Conservation (phyloP, 2,113 vertebrate genomes). For the Phylloscopus trochiloides region DNA sequence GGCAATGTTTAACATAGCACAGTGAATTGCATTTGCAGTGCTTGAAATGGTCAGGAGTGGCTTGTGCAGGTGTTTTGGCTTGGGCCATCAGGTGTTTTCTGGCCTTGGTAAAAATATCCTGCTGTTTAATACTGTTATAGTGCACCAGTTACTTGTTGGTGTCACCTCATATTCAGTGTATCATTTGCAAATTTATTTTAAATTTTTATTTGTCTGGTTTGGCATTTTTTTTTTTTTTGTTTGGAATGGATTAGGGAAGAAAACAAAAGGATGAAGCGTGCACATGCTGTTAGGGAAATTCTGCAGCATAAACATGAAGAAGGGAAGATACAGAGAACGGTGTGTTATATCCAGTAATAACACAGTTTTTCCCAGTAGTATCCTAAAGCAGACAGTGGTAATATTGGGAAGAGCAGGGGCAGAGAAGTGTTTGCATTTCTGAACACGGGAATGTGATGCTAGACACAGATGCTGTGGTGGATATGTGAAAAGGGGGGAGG, state of each 20-base stretch:
- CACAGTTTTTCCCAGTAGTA: neutral
- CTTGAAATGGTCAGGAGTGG: neutral
- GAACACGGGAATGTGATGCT: neutral
- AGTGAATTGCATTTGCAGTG: neutral
- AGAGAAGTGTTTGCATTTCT: neutral
- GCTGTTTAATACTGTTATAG: neutral
- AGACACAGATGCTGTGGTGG: neutral
- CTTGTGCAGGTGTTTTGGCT: neutral
- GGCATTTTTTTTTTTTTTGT: neutral
- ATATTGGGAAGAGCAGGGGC: neutral
- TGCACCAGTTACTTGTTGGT: neutral
- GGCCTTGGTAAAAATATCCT: neutral
- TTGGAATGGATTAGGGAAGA: neutral
- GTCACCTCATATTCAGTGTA: neutral
- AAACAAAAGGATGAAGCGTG: fast-evolving
- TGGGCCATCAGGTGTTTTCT: neutral
- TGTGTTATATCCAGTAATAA: neutral
- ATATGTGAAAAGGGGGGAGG: neutral
- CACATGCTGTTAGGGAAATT: neutral
- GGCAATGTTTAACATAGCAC: neutral
- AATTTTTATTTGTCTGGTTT: neutral
- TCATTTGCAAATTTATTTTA: neutral
- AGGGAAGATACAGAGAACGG: neutral
- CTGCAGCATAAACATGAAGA: neutral
- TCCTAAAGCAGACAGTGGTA: neutral